Conservation (phyloP, 2,888 invertebrate species). For the Platycheirus albimanus region DNA sequence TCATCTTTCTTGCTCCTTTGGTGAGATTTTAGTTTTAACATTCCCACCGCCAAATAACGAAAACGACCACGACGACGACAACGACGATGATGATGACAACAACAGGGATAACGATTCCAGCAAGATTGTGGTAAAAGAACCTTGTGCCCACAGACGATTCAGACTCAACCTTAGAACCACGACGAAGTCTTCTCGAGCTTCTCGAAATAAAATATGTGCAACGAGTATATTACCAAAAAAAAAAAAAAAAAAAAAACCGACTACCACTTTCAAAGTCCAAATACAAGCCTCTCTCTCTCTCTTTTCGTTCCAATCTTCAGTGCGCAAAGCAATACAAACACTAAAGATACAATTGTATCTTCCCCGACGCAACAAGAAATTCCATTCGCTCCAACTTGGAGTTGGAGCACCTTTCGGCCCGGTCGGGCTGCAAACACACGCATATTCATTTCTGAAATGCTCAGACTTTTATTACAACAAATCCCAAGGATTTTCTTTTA, state of each 20-base stretch:
- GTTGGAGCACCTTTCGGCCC: neutral
- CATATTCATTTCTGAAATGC: constrained; percentile 50
- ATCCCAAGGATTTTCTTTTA: constrained; percentile 48
- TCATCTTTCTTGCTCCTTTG: constrained; percentile 31
- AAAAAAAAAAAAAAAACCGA: constrained; percentile 31
- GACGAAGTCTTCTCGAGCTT: constrained; percentile 33
- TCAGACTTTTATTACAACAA: constrained; percentile 26
- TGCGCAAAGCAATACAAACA: constrained; percentile 10
- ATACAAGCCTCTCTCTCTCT: constrained; percentile 13
- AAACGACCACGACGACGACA: too few relatives aligned
- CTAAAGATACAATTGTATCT: constrained; percentile 64
- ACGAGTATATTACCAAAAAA: constrained; percentile 70
- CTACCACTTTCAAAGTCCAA: constrained; percentile 33
- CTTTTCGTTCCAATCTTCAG: neutral
- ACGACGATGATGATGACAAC: too few relatives aligned
- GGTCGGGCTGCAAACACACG: constrained; percentile 34
- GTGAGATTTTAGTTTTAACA: constrained; percentile 65
- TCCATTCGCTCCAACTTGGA: constrained; percentile 41
- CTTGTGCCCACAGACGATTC: neutral
- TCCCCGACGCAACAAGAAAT: constrained; percentile 47
- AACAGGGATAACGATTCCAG: constrained; percentile 23
- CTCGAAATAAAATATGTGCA: constrained; percentile 68
- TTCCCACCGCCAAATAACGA: constrained; percentile 61
- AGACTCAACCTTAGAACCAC: constrained; percentile 19
- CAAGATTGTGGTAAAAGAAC: constrained; percentile 31